Base-by-base conservation (phyloP, 2,113 vertebrate species). In the Todiramphus saurophagus region DNA sequence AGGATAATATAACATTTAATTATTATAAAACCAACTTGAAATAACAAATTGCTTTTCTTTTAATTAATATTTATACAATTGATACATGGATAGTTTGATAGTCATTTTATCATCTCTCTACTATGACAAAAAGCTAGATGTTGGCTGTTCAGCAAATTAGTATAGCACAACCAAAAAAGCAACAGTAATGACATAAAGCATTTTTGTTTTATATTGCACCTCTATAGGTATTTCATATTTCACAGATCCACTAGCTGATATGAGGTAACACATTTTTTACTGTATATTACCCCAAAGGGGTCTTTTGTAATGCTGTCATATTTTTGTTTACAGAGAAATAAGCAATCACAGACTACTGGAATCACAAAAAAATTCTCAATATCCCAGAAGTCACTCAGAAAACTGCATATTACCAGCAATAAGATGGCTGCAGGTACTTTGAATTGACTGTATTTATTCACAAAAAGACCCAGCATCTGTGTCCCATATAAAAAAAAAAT, bases 1-100 rank as follows among this genome's bases (percentile, higher is more conserved):
- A 4, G n/a, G 13, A 33, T 66, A 87, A 68, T 95, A 80, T 87
- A 92, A 94, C 90, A 73, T 86, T 96, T 93, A 81, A 83, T 83
- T 89, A 93, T 87, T 62, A 79, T 70, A 70, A 84, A 90, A 35
- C 18, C 41, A 69, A 76, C 48, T 30, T 75, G 28, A 95, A 95
- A 88, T 92, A 94, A 92, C 63, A 66, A 86, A 78, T 82, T 79
- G 60, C 66, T 76, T 94, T 88, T 48, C n/a, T 84, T 43, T 84
- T 91, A 83, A 76, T 50, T 83, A 75, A 90, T 30, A 80, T 89
- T 90, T 67, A 13, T 70, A 66, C 8, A 2, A 31, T 46, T 95
- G 37, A 37, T 37, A 37, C 37, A 37, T 37, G 37, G 37, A 37
- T 37, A 37, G 37, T 37, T 37, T 37, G 37, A 37, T 46, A 72